Conservation (phyloP, 2,888 invertebrate species). For the Bellardia pandia region DNA sequence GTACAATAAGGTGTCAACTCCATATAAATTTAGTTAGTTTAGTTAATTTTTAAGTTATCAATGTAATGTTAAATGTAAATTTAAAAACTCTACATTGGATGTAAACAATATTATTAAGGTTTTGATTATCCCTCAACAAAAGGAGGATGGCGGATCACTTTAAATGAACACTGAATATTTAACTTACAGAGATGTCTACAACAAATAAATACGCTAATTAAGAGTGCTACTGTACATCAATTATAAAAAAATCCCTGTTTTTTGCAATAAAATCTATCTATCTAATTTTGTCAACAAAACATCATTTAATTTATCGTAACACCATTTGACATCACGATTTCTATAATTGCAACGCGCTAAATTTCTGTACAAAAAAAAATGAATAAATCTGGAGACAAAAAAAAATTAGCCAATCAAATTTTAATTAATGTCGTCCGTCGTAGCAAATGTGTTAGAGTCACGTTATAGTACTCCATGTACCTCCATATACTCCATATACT, state of each 20-base stretch:
- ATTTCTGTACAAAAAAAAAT: not conserved
- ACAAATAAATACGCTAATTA: not conserved
- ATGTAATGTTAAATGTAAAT: no score
- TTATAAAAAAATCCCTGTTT: not conserved
- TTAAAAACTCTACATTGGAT: no score
- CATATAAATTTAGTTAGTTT: no score
- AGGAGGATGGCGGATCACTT: no score
- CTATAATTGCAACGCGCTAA: conserved; percentile 12
- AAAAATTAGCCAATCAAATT: conserved; percentile 36
- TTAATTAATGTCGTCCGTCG: conserved; percentile 62
- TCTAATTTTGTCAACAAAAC: conserved; percentile 55
- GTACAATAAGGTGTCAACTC: no score
- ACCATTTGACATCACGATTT: conserved; percentile 57
- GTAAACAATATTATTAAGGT: no score
- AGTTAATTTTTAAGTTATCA: no score
- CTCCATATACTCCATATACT: conserved; percentile 32
- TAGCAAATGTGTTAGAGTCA: conserved; percentile 68
- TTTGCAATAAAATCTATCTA: conserved; percentile 39
- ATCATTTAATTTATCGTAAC: conserved; percentile 57
- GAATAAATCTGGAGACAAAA: not conserved
- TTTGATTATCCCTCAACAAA: no score
- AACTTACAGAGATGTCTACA: not conserved
- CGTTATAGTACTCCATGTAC: conserved; percentile 51
- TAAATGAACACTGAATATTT: no score
- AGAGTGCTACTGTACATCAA: not conserved